Base-by-base conservation (phyloP, 2,113 vertebrate genomes). In the Platanista minor region DNA sequence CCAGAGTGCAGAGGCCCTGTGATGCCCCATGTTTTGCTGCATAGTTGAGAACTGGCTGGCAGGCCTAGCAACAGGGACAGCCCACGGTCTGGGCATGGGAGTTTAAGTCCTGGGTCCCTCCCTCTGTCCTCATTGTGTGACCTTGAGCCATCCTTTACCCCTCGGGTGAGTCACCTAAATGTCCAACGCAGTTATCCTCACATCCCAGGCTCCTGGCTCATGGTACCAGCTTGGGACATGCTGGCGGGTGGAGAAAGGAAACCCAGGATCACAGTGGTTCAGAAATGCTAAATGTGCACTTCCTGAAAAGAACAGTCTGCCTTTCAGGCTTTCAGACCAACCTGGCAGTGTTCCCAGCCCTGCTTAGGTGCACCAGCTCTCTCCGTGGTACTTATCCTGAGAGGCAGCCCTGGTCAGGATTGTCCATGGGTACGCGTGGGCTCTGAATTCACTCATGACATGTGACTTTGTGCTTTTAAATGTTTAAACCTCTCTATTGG, bases 361-460 rank as follows among this genome's bases (percentile, higher is more conserved):
- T 36, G 10, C 69, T 23, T 0, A 27, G 43, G n/a, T 25, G 11
- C 14, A 1, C 31, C 23, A 5, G 46, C 1, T 18, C 25, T 90
- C 1, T 49, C 33, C 3, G 2, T 3, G 23, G 71, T 39, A 25
- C 33, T 57, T 29, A 25, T 54, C 13, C 61, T 11, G 0, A 3
- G 23, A 67, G 21, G 49, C 39, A 61, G 31, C 14, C 36, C 2
- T 3, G 6, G 12, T 23, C 59, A 39, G 13, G 18, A 25, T 29
- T 77, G 9, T 27, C 21, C 43, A 1, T 8, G 7, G 20, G 33
- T 41, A 13, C n/a, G 52, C 52, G 75, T 27, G 33, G 12, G 8
- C 64, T 62, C 54, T 11, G 5, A 36, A 25, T 61, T 80, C 78
- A 18, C 46, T 77, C 46, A 6, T 13, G 67, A 85, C 31, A 10